A percentile compares a stretch with the other conserved stretches of the same genome.
Conservation (phyloP, 2,113 vertebrate species). For the Prunella himalayana region DNA sequence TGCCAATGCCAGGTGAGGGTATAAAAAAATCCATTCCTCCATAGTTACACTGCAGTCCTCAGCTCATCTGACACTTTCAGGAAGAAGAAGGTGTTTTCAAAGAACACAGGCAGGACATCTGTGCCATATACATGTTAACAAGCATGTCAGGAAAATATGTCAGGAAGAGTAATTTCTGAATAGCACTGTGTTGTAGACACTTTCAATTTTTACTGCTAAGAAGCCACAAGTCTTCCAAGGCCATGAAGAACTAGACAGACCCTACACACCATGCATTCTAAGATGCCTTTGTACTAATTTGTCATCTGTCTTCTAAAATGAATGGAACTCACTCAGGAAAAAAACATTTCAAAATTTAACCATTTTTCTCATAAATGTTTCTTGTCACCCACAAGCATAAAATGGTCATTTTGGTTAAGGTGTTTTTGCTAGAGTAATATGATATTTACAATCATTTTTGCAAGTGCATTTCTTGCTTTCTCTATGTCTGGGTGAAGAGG, state of each 20-base stretch:
- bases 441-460: background rate
- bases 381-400: background rate
- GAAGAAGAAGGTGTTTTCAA: background rate
- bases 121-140: background rate
- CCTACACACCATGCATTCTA: background rate
- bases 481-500: background rate
- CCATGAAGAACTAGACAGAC: background rate
- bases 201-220: background rate
- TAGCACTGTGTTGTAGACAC: background rate
- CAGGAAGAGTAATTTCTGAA: background rate
- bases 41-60: background rate
- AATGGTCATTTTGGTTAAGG: background rate
- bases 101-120: background rate
- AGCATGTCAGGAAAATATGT: background rate
- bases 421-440: background rate
- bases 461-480: background rate
- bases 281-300: background rate
- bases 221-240: background rate
- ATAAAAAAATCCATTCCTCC: background rate
- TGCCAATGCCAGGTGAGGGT: background rate
- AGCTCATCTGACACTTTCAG: background rate
- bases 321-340: background rate
- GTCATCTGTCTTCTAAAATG: background rate
- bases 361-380: background rate
- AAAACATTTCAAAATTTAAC: background rate